A percentile compares a stretch with the other conserved stretches of the same genome.
Evolutionary conservation across 2,113 vertebrate species (phyloP).

Genomic region (Petaurus breviceps): DNA sequence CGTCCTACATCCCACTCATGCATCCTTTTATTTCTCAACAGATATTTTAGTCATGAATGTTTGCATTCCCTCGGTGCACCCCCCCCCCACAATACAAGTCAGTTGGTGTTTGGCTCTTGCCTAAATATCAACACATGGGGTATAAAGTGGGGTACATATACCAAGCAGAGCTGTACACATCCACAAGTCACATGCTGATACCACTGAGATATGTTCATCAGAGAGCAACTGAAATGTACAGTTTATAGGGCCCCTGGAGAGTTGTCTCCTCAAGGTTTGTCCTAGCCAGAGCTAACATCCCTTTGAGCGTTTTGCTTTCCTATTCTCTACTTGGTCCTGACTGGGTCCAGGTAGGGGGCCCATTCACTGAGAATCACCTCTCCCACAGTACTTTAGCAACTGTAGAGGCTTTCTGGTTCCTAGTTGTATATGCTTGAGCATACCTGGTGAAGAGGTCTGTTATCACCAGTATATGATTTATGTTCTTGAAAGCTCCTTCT

Average conservation of each 20-base stretch:
- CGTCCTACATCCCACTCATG: background rate
- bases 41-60: background rate
- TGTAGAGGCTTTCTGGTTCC: background rate
- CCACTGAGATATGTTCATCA: background rate
- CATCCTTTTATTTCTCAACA: background rate
- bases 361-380: background rate
- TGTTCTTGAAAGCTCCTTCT: background rate
- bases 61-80: background rate
- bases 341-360: background rate
- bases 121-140: background rate
- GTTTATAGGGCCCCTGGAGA: background rate
- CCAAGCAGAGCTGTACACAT: background rate
- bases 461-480: background rate
- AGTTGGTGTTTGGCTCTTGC: background rate
- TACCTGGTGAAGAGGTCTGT: background rate
- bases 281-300: background rate
- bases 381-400: background rate
- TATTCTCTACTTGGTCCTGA: background rate
- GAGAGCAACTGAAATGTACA: background rate
- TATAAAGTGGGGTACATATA: background rate
- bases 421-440: background rate
- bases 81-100: background rate
- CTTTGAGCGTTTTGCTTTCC: background rate
- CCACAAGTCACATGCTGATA: background rate
- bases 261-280: background rate